These are phyloP conservation scores for Candidula unifasciata DNA, from an alignment of 2,888 invertebrate genomes.

Conservation along the genomic window DNA sequence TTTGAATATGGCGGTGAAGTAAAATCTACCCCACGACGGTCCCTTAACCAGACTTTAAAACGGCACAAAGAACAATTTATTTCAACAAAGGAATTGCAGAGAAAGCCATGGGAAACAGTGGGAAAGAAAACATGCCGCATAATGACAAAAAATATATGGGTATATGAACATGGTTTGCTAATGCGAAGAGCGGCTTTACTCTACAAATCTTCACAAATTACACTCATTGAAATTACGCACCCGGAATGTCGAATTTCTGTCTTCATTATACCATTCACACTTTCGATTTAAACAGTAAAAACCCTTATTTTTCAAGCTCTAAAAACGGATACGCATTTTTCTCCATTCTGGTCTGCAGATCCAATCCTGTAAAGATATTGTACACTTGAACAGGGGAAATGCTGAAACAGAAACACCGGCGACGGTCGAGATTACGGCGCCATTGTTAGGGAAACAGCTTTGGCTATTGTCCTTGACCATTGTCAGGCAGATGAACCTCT, in stretches of 20 bases:
- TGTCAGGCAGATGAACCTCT: slow-evolving; percentile 6
- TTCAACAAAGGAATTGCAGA: not conserved
- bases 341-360: slow-evolving; percentile 6
- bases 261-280: slow-evolving; percentile 16
- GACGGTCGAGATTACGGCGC: slow-evolving; percentile 40
- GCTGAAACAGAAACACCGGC: slow-evolving; percentile 13
- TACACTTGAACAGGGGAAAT: not conserved
- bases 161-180: not conserved
- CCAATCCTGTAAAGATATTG: slow-evolving; percentile 20
- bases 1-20: no score
- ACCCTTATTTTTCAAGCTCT: not conserved
- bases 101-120: not conserved
- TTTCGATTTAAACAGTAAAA: not conserved
- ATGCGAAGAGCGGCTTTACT: not conserved
- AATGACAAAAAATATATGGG: not conserved
- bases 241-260: not conserved
- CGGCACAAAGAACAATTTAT: no score
- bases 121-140: not conserved
- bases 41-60: no score
- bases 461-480: slow-evolving; percentile 3
- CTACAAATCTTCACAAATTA: not conserved
- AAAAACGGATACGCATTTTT: slow-evolving; percentile 18
- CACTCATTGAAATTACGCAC: slow-evolving; percentile 14
- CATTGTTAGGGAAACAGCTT: slow-evolving; percentile 36
- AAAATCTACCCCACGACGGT: no score